Conservation (phyloP, 2,797 vertebrate species). For the Neostethus bicornis region DNA sequence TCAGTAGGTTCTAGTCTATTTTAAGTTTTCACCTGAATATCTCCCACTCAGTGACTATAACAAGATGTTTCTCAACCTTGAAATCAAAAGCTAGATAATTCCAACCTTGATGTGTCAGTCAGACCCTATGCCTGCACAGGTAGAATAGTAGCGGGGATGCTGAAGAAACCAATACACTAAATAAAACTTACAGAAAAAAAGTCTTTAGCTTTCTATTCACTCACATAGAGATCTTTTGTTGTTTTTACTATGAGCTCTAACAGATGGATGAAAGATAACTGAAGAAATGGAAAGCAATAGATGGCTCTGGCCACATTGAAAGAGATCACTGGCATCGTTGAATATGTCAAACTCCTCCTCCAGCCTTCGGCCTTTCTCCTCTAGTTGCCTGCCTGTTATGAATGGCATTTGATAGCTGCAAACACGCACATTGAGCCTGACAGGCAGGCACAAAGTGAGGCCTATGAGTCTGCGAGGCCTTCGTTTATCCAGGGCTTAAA, state of each 20-base stretch:
- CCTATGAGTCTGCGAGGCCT: conserved; percentile 13
- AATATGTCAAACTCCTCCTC: conserved; percentile 25
- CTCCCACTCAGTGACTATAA: conserved; percentile 28
- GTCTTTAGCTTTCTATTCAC: conserved; percentile 7
- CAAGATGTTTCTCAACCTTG: conserved; percentile 16
- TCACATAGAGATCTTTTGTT: conserved; percentile 5
- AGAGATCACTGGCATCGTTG: conserved; percentile 31
- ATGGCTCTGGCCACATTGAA: conserved; percentile 26
- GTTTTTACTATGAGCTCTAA: conserved; percentile 24
- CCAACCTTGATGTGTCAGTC: conserved; percentile 29
- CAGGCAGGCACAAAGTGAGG: conserved; percentile 10
- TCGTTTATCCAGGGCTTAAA: conserved; percentile 25
- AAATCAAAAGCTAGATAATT: conserved; percentile 25
- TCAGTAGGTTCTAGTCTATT: conserved; percentile 22
- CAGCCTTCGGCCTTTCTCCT: conserved; percentile 21
- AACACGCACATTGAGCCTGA: conserved; percentile 15
- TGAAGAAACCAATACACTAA: conserved; percentile 19
- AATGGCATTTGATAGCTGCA: conserved; percentile 24
- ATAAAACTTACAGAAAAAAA: conserved; percentile 4
- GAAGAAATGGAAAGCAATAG: conserved; percentile 4
- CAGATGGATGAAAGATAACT: not conserved
- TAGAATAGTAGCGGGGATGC: conserved; percentile 13
- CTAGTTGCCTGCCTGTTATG: conserved; percentile 21
- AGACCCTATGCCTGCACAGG: conserved; percentile 24
- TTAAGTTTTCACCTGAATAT: conserved; percentile 43